Conservation (phyloP, 2,888 invertebrate genomes). For the Hydroisotoma schaefferi region DNA sequence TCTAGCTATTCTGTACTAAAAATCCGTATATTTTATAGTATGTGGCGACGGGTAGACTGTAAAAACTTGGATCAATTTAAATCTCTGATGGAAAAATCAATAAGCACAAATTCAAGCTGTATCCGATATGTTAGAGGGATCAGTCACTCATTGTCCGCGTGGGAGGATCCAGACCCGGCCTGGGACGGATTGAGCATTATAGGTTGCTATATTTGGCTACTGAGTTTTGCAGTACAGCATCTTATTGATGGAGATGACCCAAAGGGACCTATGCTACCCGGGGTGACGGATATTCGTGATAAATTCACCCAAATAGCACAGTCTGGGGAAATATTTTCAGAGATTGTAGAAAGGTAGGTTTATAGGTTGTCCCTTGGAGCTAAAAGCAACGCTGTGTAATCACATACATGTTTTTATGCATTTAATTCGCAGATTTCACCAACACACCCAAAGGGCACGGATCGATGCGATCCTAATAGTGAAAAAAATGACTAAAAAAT, state of each 20-base stretch:
- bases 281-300: slow-evolving; percentile 9
- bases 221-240: slow-evolving; percentile 28
- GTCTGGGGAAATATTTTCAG: slow-evolving; percentile 28
- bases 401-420: too few relatives aligned
- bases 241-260: slow-evolving; percentile 19
- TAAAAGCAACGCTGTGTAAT: too few relatives aligned
- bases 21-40: neutral
- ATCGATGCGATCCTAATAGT: slow-evolving; percentile 17
- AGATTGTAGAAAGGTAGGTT: slow-evolving; percentile 16
- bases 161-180: slow-evolving; percentile 31
- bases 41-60: slow-evolving; percentile 20
- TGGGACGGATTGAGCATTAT: slow-evolving; percentile 30
- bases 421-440: neutral
- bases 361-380: too few relatives aligned
- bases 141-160: slow-evolving; percentile 23
- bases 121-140: slow-evolving; percentile 25
- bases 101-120: slow-evolving; percentile 3
- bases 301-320: slow-evolving; percentile 23
- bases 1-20: neutral
- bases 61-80: slow-evolving; percentile 16
- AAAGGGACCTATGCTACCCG: slow-evolving; percentile 12
- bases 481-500: slow-evolving; percentile 13
- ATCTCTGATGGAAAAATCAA: slow-evolving; percentile 1
- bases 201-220: slow-evolving; percentile 32
- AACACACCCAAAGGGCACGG: slow-evolving; percentile 16